A percentile compares a stretch with the other conserved stretches of the same genome.
Evolutionary conservation across 2,797 vertebrate species (phyloP).

Genomic region (Sebastolobus altivelis): DNA sequence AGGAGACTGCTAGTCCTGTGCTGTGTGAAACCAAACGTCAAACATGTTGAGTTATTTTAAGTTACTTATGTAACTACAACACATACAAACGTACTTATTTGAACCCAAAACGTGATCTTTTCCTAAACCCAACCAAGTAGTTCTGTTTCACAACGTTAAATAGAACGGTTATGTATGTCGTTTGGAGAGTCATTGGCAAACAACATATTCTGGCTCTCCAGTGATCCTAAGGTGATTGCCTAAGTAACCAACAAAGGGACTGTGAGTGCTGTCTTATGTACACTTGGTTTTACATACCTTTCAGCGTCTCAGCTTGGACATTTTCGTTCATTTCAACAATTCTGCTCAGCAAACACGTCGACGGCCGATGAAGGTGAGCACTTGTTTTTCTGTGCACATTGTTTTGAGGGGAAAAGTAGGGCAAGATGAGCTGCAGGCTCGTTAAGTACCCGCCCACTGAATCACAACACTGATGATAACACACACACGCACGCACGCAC

Average conservation of each 20-base stretch:
- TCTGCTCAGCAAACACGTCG: slow-evolving; percentile 22
- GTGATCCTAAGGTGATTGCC: background rate
- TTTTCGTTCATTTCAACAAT: slow-evolving; percentile 37
- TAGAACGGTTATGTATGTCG: too few relatives aligned
- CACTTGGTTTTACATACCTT: background rate
- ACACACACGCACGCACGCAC: background rate
- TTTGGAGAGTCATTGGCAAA: too few relatives aligned
- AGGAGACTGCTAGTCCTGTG: too few relatives aligned
- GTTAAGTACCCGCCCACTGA: slow-evolving; percentile 46
- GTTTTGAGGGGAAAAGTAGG: slow-evolving; percentile 66
- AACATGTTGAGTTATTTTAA: too few relatives aligned
- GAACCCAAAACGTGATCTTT: too few relatives aligned
- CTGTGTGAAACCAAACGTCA: too few relatives aligned
- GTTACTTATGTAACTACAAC: too few relatives aligned
- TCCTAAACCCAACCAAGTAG: too few relatives aligned
- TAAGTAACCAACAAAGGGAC: slow-evolving; percentile 33
- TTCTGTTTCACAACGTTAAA: too few relatives aligned
- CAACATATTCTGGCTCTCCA: background rate
- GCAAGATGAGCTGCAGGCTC: slow-evolving; percentile 74
- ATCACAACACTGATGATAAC: slow-evolving; percentile 24
- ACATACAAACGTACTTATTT: too few relatives aligned
- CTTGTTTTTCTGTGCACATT: slow-evolving; percentile 53
- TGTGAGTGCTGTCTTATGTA: slow-evolving; percentile 27
- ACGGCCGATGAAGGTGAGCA: slow-evolving; percentile 44
- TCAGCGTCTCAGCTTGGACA: background rate